Evolutionary conservation across 2,888 invertebrate species (phyloP), one percentile per base, ranked within the genome.

Genomic region (Hoplodrina ambigua): DNA sequence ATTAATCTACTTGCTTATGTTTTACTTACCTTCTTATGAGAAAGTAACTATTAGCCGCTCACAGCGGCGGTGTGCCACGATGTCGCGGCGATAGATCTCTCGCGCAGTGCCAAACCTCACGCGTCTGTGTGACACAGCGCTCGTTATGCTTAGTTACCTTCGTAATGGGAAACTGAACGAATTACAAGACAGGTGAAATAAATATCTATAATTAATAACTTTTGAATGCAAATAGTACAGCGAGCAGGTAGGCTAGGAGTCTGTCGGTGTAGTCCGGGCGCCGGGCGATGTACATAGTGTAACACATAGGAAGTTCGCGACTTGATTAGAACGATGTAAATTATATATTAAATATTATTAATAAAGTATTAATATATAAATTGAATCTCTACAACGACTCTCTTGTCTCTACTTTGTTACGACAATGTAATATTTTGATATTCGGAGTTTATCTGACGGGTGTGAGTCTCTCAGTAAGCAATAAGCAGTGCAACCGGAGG

Each of bases 171-270:
- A 92, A 93, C 92, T 87, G 85, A 93, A 94, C 94, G 94, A 94
- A 94, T 94, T 94, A 93, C 87, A 87, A 88, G 85, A 93, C 94
- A 93, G 93, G 93, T 93, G 72, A 89, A 89, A 83, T 84, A 87
- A 76, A 86, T 87, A 87, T 79, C 75, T 82, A 87, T 86, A 83
- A 78, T 85, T 83, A 85, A 81, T 82, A 81, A 82, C 80, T 82
- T 88, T 83, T 84, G 84, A 84, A 78, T 82, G 75, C 82, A 69
- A 78, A 77, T 84, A 83, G 71, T 78, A 80, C 75, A 77, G 61
- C 66, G 57, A 72, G 67, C 65, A 41, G 17, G 44, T 84, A 85
- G 85, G 78, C 76, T 85, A 86, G 85, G 83, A 83, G 76, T 81
- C 81, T 25, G 63, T 37, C 37, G 56, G 64, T 44, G 70, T 30